Evolutionary conservation across 2,113 vertebrate genomes (phyloP).

Genomic region (human (Homo sapiens)): GRCh38 chr5:58118501-58119000

Average conservation of each 20-base stretch:
- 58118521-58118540: neutral
- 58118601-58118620: neutral
- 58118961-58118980: neutral
- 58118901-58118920: neutral
- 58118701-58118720: neutral
- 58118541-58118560: neutral
- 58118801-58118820: neutral
- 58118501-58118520: neutral
- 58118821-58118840: neutral
- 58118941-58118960: neutral
- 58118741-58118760: neutral
- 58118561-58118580: neutral
- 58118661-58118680: neutral
- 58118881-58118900: neutral
- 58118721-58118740: neutral
- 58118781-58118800: neutral
- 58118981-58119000: neutral
- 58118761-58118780: neutral
- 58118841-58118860: neutral
- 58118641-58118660: neutral
- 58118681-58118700: neutral
- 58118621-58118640: neutral
- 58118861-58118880: neutral
- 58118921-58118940: neutral
- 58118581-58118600: neutral